Conservation (phyloP, 2,888 invertebrate genomes). For the Synanthedon myopaeformis region DNA sequence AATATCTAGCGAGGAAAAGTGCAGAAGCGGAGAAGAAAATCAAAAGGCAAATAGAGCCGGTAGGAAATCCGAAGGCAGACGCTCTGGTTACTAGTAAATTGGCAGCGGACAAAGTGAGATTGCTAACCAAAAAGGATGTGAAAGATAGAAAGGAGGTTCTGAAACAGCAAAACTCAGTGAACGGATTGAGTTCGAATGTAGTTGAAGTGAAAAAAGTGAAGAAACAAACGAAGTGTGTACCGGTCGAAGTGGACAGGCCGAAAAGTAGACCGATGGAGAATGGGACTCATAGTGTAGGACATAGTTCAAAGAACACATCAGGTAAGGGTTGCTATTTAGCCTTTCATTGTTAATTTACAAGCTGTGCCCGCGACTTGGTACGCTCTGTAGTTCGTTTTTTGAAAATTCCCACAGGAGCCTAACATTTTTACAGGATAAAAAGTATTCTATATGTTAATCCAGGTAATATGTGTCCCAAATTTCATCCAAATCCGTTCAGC, state of each 20-base stretch:
- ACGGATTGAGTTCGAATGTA: slow-evolving; percentile 25
- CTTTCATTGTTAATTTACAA: no score
- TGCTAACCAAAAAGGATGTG: slow-evolving; percentile 49
- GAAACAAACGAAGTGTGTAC: slow-evolving; percentile 37
- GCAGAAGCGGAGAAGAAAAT: slow-evolving; percentile 34
- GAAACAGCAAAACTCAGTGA: slow-evolving; percentile 47
- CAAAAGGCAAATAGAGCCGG: slow-evolving; percentile 43
- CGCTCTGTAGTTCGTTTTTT: no score
- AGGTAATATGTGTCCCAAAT: no score
- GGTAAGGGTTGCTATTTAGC: slow-evolving; percentile 21
- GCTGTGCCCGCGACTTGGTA: no score
- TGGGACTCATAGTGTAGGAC: slow-evolving; percentile 31
- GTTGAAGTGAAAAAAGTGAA: slow-evolving; percentile 46
- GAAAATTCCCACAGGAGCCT: no score
- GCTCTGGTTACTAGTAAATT: slow-evolving; percentile 41
- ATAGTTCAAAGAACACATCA: slow-evolving; percentile 31
- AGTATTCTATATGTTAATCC: no score
- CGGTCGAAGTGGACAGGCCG: slow-evolving; percentile 37
- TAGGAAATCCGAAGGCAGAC: slow-evolving; percentile 46
- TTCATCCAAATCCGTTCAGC: no score
- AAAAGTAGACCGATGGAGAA: slow-evolving; percentile 41
- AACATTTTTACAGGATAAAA: no score
- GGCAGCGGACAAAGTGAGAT: slow-evolving; percentile 53
- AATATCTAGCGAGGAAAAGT: slow-evolving; percentile 38
- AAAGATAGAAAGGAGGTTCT: slow-evolving; percentile 51